phyloP scores from a whole-genome alignment of 2,113 vertebrate species.

The Pterocles orientalis region DNA sequence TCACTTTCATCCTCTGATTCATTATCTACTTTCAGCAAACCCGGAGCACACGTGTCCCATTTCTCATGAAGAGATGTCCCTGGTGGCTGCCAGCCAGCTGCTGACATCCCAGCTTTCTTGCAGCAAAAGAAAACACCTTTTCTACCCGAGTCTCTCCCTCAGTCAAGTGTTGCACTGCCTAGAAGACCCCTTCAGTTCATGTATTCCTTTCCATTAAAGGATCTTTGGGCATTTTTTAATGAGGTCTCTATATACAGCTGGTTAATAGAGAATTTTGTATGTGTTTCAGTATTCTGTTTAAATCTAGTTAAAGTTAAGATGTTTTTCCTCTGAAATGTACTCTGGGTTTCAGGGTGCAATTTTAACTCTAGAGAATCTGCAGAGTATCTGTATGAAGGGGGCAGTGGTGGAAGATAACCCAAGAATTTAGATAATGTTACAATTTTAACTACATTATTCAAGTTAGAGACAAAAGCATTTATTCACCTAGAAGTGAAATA shows the following conservation, averaged over 20 bases:
- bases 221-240: background rate
- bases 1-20: background rate
- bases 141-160: background rate
- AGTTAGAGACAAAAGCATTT: background rate
- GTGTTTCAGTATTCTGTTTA: background rate
- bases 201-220: background rate
- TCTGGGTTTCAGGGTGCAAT: background rate
- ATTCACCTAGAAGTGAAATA: background rate
- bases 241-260: background rate
- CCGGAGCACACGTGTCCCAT: accelerated
- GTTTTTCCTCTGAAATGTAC: background rate
- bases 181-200: background rate
- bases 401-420: background rate
- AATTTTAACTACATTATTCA: background rate
- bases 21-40: background rate
- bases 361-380: background rate
- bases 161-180: accelerated
- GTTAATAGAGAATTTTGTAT: background rate
- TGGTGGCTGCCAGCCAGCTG: background rate
- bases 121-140: background rate
- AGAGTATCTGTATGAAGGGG: background rate
- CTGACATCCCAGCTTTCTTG: background rate
- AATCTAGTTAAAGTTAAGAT: background rate
- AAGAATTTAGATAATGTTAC: background rate
- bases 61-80: background rate